Evolutionary conservation across 2,888 invertebrate species (phyloP).

Genomic region (Cheilosia soror): DNA sequence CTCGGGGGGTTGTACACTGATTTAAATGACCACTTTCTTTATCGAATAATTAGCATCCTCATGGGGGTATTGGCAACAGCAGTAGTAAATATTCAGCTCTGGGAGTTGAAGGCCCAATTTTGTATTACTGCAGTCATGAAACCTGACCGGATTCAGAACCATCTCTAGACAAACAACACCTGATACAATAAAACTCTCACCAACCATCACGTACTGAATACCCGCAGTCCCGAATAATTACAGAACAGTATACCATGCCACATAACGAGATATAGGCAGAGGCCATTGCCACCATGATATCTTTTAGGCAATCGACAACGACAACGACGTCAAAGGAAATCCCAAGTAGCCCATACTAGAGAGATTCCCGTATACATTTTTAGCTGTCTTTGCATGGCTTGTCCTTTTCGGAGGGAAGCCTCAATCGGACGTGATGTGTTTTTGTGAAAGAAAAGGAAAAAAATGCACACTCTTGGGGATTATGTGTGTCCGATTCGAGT

Average conservation of each 20-base stretch:
- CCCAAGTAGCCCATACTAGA: constrained; percentile 55
- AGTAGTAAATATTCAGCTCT: constrained; percentile 16
- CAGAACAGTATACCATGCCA: constrained; percentile 43
- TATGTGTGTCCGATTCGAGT: constrained; percentile 58
- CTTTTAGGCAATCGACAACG: constrained; percentile 19
- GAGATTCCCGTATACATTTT: constrained; percentile 49
- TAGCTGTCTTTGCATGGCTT: constrained; percentile 5
- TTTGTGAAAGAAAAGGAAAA: constrained; percentile 64
- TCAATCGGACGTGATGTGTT: constrained; percentile 72
- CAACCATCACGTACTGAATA: constrained; percentile 67
- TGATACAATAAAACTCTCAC: constrained; percentile 64
- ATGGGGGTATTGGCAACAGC: not conserved
- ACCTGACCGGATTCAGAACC: constrained; percentile 23
- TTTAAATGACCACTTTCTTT: constrained; percentile 65
- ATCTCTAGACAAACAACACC: constrained; percentile 58
- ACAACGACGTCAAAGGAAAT: constrained; percentile 56
- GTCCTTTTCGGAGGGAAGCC: constrained; percentile 41
- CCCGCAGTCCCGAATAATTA: constrained; percentile 69
- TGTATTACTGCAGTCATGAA: constrained; percentile 38
- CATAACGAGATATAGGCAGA: constrained; percentile 1
- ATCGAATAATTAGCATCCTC: constrained; percentile 56
- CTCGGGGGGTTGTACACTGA: constrained; percentile 28
- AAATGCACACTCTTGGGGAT: constrained; percentile 60
- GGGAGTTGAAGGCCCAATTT: constrained; percentile 32
- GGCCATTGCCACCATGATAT: constrained; percentile 30